Percentiles rank a stretch among this genome's conserved stretches.
Conservation (phyloP, 2,797 vertebrate species). For the Eleutherodactylus coqui region DNA sequence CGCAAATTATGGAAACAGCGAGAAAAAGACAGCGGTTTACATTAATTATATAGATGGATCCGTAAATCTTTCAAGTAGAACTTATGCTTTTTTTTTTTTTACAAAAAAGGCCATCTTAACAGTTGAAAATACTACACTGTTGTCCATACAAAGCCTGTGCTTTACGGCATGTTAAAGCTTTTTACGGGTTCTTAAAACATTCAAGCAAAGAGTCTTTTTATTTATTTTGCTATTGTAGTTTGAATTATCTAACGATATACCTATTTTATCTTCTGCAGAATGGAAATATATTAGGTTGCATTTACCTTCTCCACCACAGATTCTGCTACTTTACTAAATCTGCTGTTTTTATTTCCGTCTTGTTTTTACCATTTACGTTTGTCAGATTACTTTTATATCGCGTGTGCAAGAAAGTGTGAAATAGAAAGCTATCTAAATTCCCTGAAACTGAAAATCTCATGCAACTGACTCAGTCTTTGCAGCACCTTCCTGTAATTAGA, state of each 20-base stretch:
- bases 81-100: neutral
- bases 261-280: conserved; percentile 24
- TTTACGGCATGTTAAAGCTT: neutral
- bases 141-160: neutral
- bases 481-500: conserved; percentile 33
- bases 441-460: conserved; percentile 21
- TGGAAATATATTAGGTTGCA: conserved; percentile 34
- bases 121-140: neutral
- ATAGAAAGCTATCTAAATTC: conserved; percentile 36
- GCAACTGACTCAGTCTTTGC: neutral
- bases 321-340: conserved; percentile 6
- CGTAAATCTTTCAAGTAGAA: conserved; percentile 2
- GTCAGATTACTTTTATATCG: conserved; percentile 43
- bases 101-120: neutral
- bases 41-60: neutral
- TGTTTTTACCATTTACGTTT: conserved; percentile 55
- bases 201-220: conserved; percentile 11
- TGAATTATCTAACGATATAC: conserved; percentile 26
- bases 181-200: conserved; percentile 7
- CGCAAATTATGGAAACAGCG: too few relatives aligned
- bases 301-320: neutral
- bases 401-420: conserved; percentile 51
- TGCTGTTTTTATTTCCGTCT: neutral
- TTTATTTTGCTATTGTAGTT: conserved; percentile 27
- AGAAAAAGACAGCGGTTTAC: neutral